Evolutionary conservation across 1,140 invertebrate genomes (phyloP).

Genomic region (Triops longicaudatus): DNA sequence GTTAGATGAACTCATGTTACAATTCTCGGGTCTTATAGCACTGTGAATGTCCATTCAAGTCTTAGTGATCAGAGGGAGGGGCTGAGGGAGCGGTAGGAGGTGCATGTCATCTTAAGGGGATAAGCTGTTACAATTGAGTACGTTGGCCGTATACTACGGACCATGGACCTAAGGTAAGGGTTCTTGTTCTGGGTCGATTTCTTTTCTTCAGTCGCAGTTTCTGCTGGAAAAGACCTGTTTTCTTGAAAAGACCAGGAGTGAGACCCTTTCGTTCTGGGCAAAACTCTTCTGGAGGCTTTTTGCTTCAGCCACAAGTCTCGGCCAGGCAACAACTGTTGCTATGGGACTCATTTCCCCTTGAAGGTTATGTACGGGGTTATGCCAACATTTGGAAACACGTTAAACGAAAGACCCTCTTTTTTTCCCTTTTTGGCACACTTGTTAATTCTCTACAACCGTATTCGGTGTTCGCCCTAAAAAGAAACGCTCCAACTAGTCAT

Average conservation of each 20-base stretch:
- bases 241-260: background rate
- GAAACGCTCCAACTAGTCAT: background rate
- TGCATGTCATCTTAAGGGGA: too few relatives aligned
- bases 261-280: background rate
- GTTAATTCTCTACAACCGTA: background rate
- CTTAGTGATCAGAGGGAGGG: too few relatives aligned
- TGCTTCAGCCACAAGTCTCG: background rate
- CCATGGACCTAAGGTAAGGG: background rate
- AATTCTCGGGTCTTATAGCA: too few relatives aligned
- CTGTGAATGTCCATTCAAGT: too few relatives aligned
- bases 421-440: background rate
- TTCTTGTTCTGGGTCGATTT: background rate
- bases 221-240: background rate
- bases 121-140: too few relatives aligned
- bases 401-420: too few relatives aligned
- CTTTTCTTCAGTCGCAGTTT: background rate
- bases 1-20: too few relatives aligned
- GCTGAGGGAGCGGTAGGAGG: too few relatives aligned
- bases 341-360: background rate
- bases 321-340: conserved; percentile 5
- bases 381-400: background rate
- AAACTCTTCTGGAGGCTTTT: background rate
- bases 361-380: background rate
- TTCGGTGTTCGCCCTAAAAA: background rate
- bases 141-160: background rate